Conservation (phyloP, 2,888 invertebrate species). For the Phoenoteleia sp. region DNA sequence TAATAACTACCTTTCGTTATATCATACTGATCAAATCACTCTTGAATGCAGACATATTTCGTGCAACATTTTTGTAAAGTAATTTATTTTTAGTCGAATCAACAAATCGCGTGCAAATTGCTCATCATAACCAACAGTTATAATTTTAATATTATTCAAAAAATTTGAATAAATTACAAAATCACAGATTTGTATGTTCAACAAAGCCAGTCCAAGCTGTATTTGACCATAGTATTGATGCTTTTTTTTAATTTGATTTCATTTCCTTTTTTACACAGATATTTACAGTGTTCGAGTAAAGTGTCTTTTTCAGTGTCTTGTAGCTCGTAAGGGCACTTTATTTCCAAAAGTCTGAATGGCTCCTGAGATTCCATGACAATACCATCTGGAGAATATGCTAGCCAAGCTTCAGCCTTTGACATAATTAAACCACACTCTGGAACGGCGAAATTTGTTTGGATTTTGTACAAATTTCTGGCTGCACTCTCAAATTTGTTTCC, state of each 20-base stretch:
- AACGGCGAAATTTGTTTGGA: not conserved
- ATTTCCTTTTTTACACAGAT: no score
- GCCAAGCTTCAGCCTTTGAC: constrained; percentile 11
- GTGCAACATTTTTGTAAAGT: constrained; percentile 65
- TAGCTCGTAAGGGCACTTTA: constrained; percentile 26
- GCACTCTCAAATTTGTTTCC: constrained; percentile 2
- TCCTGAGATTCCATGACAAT: not conserved
- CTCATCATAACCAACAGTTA: constrained; percentile 40
- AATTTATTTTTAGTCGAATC: constrained; percentile 55
- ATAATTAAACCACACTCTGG: constrained; percentile 30
- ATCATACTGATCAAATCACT: no score
- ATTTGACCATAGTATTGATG: no score
- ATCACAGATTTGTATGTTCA: no score
- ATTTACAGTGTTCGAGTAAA: constrained; percentile 1
- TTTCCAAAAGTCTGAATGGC: constrained; percentile 18
- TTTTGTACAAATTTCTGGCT: constrained; percentile 13
- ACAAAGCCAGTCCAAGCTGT: no score
- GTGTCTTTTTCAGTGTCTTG: not conserved
- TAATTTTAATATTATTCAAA: no score
- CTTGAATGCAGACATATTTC: no score
- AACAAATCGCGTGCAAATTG: constrained; percentile 47
- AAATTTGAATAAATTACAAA: no score
- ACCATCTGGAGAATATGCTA: constrained; percentile 35
- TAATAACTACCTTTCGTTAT: no score
- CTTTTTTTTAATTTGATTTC: no score